Base-by-base conservation (phyloP, 2,888 invertebrate species). In the Zootermopsis nevadensis region DNA sequence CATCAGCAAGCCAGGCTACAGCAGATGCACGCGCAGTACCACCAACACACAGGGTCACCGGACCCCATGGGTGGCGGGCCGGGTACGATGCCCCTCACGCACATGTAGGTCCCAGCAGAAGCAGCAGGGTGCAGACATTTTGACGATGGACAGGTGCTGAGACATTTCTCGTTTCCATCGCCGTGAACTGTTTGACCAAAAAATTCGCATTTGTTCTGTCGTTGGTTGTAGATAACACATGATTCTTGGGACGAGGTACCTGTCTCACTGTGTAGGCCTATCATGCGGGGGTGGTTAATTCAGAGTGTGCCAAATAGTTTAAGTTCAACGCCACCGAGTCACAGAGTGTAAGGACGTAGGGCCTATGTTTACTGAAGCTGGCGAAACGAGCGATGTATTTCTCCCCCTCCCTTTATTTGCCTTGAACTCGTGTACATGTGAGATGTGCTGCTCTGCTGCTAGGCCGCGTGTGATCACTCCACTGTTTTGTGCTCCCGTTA, bases 41-140 rank as follows among this genome's bases (percentile, higher is more conserved):
- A 85, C 69, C 85, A 88, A 86, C 92, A 93, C 84, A 91, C 91
- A 86, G 93, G 86, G 92, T 91, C 90, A 92, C 93, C 90, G 55
- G 93, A 93, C 86, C 90, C 90, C 74, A 92, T 93, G 89, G 93
- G 92, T 87, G 92, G 92, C 79, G 86, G 91, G 93, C 82, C 88
- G 91, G 87, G 91, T 90, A 86, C 92, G 91, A 89, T 90, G 86
- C 91, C 92, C 60, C 90, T 94, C 86, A 91, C 93, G 87, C 93
- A 94, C 88, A 94, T 94, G 93, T 94, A 92, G 92, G 74, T 53
- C 24, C 67, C 83, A 1, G 53, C 60, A n/a, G 27, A 33, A 72
- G 80, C 83, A 27, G 55, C 55, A 79, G 69, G 66, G 31, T 53
- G 55, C 60, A 33, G 72, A 12, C 30, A 33, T 24, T 74, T 74